Conservation (phyloP, 2,113 vertebrate genomes). For the Gnathonemus longibarbis region DNA sequence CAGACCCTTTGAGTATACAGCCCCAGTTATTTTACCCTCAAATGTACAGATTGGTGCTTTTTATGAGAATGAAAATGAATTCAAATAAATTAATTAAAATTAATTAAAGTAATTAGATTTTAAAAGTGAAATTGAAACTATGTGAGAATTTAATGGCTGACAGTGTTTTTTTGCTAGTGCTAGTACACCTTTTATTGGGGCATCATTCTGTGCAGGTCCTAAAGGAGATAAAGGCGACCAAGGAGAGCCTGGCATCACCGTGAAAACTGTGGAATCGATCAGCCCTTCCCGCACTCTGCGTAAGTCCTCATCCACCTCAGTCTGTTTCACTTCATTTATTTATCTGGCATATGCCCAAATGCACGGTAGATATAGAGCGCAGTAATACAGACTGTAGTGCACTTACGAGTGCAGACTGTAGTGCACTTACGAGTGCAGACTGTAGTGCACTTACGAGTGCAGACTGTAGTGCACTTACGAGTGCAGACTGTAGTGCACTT, state of each 20-base stretch:
- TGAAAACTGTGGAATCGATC: slow-evolving; percentile 43
- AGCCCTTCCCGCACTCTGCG: slow-evolving; percentile 29
- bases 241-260: slow-evolving; percentile 54
- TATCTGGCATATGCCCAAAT: background rate
- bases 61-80: background rate
- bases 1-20: background rate
- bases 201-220: background rate
- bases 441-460: background rate
- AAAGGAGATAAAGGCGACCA: slow-evolving; percentile 47
- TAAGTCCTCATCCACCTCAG: slow-evolving; percentile 29
- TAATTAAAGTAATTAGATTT: too few relatives aligned
- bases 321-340: background rate
- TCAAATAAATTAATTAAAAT: too few relatives aligned
- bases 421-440: background rate
- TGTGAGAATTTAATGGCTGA: background rate
- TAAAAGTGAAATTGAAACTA: background rate
- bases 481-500: background rate
- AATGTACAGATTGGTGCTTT: background rate
- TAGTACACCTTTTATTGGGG: background rate
- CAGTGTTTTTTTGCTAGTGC: background rate
- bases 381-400: background rate
- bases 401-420: background rate
- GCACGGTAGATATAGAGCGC: background rate
- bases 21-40: background rate
- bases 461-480: background rate